Evolutionary conservation across 2,888 invertebrate species (phyloP).

Genomic region (Ecdyonurus torrentis): DNA sequence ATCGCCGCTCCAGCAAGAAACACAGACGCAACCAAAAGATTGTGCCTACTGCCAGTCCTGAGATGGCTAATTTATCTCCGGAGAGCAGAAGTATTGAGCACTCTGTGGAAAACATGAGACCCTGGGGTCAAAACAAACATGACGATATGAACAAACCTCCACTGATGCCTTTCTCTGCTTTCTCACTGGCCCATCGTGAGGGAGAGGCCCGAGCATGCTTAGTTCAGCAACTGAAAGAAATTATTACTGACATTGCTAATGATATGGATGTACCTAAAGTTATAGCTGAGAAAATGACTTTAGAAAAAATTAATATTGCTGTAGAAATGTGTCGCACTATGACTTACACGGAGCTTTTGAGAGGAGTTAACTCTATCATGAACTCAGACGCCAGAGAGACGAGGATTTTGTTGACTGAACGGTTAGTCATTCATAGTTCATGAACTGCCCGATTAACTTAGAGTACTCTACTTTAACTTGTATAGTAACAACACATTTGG

Average conservation of each 20-base stretch:
- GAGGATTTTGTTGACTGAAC: background rate
- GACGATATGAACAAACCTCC: slow-evolving; percentile 2
- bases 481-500: too few species aligned
- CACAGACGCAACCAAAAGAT: background rate
- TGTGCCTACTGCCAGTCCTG: background rate
- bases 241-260: slow-evolving; percentile 8
- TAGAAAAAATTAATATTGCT: slow-evolving; percentile 9
- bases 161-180: slow-evolving; percentile 7
- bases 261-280: slow-evolving; percentile 7
- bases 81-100: background rate
- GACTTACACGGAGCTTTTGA: slow-evolving; percentile 6
- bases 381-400: slow-evolving; percentile 7
- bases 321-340: slow-evolving; percentile 9
- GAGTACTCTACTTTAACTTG: background rate
- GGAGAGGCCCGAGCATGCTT: slow-evolving; percentile 5
- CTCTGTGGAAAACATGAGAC: background rate
- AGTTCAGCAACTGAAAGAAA: slow-evolving; percentile 7
- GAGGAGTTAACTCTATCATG: slow-evolving; percentile 4
- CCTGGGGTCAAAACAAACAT: background rate
- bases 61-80: background rate
- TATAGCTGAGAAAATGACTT: slow-evolving; percentile 6
- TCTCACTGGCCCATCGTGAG: slow-evolving; percentile 6
- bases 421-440: slow-evolving; percentile 4
- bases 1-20: background rate
- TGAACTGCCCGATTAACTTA: too few species aligned